Percentiles rank a stretch among this genome's conserved stretches.
Evolutionary conservation across 2,113 vertebrate species (phyloP).

Genomic region (Thamnophis sirtalis): DNA sequence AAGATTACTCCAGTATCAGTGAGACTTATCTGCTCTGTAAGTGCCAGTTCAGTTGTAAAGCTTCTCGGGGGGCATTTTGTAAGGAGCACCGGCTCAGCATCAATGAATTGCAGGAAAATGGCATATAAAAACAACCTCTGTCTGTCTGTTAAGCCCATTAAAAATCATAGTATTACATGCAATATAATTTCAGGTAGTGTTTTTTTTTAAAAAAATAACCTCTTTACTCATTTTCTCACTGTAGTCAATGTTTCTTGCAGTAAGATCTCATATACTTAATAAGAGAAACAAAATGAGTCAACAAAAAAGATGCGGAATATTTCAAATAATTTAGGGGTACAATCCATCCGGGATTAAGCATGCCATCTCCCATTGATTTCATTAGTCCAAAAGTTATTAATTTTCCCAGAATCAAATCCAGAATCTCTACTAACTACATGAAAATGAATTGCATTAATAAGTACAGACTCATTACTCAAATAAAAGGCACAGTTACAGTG

Average conservation of each 20-base stretch:
- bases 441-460: background rate
- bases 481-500: background rate
- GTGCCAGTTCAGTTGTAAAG: conserved; percentile 58
- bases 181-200: background rate
- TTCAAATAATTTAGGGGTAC: background rate
- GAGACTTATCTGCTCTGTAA: conserved; percentile 54
- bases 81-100: conserved; percentile 56
- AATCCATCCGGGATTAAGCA: background rate
- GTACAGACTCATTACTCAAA: background rate
- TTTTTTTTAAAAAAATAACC: background rate
- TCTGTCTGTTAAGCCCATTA: background rate
- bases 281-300: background rate
- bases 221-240: background rate
- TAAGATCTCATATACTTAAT: background rate
- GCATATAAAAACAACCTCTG: conserved; percentile 24
- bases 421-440: background rate
- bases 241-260: background rate
- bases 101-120: conserved; percentile 28
- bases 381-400: background rate
- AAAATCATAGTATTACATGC: conserved; percentile 16
- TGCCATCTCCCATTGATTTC: background rate
- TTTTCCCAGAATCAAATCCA: background rate
- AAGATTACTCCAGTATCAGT: conserved; percentile 47
- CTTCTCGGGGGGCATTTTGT: conserved; percentile 64
- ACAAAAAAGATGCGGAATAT: background rate